phyloP scores from a whole-genome alignment of 2,113 vertebrate species.

The human region GRCh38 chr2:166258501-166259000 shows the following conservation, averaged over 20 bases:
- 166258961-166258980: slow-evolving; percentile 71
- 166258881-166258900: not conserved
- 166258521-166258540: not conserved
- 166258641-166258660: not conserved
- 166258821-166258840: not conserved
- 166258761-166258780: not conserved
- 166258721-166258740: not conserved
- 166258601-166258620: not conserved
- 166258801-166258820: slow-evolving; percentile 36
- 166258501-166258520: slow-evolving; percentile 10
- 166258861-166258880: not conserved
- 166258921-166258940: slow-evolving; percentile 46
- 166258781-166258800: not conserved
- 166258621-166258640: not conserved
- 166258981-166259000: slow-evolving; percentile 78
- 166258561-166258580: not conserved
- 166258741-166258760: not conserved
- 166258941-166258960: slow-evolving; percentile 65
- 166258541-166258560: not conserved
- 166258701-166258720: not conserved
- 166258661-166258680: not conserved
- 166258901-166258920: slow-evolving; percentile 44
- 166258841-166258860: not conserved
- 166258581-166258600: slow-evolving; percentile 13
- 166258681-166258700: not conserved